These are phyloP conservation scores for Plodia interpunctella DNA, from an alignment of 1,140 invertebrate species.

Conservation along the genomic window DNA sequence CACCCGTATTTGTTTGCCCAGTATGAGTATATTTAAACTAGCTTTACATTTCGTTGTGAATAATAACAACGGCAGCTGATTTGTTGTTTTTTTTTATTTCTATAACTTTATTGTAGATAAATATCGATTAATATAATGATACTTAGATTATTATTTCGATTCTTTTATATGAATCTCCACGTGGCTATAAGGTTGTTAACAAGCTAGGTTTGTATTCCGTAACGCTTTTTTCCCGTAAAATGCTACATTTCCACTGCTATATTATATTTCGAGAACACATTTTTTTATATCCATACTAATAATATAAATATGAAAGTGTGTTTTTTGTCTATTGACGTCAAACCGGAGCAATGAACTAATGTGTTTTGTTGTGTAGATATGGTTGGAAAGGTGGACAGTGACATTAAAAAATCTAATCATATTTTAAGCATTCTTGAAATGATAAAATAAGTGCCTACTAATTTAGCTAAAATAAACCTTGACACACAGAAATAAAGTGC, in stretches of 20 bases:
- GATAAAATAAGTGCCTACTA: too few species aligned
- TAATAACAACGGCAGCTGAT: slow-evolving; percentile 38
- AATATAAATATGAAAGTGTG: too few species aligned
- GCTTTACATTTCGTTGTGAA: slow-evolving; percentile 14
- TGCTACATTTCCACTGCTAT: background rate
- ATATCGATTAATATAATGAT: slow-evolving; percentile 6
- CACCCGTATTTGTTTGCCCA: slow-evolving; percentile 3
- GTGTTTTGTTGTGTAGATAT: too few species aligned
- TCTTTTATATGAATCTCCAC: background rate
- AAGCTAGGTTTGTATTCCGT: background rate
- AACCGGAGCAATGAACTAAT: too few species aligned
- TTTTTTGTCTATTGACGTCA: too few species aligned
- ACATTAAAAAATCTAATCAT: too few species aligned
- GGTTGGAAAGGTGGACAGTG: too few species aligned
- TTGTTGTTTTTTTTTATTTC: slow-evolving; percentile 35
- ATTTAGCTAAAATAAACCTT: too few species aligned
- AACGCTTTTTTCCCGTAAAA: background rate
- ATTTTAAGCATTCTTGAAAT: too few species aligned
- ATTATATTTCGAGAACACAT: background rate
- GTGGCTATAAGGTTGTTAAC: slow-evolving; percentile 2
- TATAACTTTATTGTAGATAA: slow-evolving; percentile 30
- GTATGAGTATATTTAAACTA: slow-evolving; percentile 1
- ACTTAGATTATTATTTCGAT: background rate
- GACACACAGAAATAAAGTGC: too few species aligned
- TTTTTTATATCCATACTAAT: too few species aligned